These are phyloP conservation scores for Anagrus nilaparvatae DNA, from an alignment of 1,140 invertebrate genomes.

Conservation along the genomic window DNA sequence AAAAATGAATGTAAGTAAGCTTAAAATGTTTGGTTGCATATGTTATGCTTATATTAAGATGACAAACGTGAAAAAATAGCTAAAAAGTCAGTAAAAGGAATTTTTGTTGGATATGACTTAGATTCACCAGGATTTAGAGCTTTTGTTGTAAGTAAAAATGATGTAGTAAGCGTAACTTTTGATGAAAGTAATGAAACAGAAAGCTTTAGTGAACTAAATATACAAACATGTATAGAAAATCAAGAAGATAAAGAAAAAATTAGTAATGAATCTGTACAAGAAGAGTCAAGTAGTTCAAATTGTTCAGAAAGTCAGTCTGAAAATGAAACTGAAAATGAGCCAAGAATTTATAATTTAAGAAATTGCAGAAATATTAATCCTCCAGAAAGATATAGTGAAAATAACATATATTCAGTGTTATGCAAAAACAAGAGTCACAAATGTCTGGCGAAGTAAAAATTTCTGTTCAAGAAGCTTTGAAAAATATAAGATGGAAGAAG, in stretches of 20 bases:
- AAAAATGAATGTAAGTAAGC: conserved; percentile 11
- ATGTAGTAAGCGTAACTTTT: conserved; percentile 13
- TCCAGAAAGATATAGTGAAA: neutral
- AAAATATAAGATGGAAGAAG: neutral
- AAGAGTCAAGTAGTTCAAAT: no score
- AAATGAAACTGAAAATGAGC: neutral
- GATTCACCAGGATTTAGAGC: conserved; percentile 13
- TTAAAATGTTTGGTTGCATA: conserved; percentile 18
- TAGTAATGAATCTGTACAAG: neutral
- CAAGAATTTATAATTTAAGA: conserved; percentile 1
- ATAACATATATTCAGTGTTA: no score
- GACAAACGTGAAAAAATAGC: conserved; percentile 17
- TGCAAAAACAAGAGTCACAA: no score
- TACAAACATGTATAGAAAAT: conserved; percentile 4
- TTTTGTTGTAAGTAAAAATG: conserved; percentile 7
- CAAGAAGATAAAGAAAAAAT: neutral
- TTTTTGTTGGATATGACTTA: conserved; percentile 22
- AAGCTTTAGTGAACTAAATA: conserved; percentile 10
- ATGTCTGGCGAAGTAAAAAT: neutral
- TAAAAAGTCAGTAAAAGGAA: conserved; percentile 18
- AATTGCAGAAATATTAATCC: conserved; percentile 3
- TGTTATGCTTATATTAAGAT: conserved; percentile 17
- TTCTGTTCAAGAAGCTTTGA: neutral
- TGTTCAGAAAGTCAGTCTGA: neutral
- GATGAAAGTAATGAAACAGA: conserved; percentile 10